A percentile compares a stretch with the other conserved stretches of the same genome.
phyloP scores from a whole-genome alignment of 2,797 vertebrate species.

The Hydrocynus forskahlii region DNA sequence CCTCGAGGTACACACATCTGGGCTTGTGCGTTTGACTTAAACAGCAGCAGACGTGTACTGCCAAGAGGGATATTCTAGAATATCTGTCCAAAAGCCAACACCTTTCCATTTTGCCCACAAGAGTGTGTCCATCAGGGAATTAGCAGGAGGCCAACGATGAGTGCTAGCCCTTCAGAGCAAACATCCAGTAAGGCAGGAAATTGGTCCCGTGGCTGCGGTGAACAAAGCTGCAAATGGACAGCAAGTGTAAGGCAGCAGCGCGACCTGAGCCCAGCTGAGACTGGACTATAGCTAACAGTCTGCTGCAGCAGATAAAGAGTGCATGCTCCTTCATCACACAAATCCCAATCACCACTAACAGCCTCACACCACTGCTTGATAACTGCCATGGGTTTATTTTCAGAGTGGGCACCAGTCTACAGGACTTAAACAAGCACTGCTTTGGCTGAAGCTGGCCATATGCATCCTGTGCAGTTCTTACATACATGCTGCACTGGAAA shows the following conservation, averaged over 20 bases:
- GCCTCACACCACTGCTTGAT: slow-evolving; percentile 35
- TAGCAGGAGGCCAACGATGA: slow-evolving; percentile 31
- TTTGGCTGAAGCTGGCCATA: slow-evolving; percentile 11
- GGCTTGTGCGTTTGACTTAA: slow-evolving; percentile 13
- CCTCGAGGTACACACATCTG: neutral
- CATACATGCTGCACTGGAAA: neutral
- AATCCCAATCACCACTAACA: slow-evolving; percentile 52
- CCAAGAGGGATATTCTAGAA: slow-evolving; percentile 8
- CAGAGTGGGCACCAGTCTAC: slow-evolving; percentile 4
- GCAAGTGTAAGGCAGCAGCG: slow-evolving; percentile 27
- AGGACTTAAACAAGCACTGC: slow-evolving; percentile 5
- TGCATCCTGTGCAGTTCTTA: slow-evolving; percentile 18
- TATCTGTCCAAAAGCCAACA: slow-evolving; percentile 21
- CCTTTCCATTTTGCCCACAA: slow-evolving; percentile 9
- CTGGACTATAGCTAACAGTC: slow-evolving; percentile 43
- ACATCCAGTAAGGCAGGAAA: slow-evolving; percentile 50
- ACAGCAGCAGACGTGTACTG: slow-evolving; percentile 2
- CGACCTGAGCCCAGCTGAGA: slow-evolving; percentile 38
- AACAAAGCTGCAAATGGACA: slow-evolving; percentile 54
- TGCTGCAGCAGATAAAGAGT: slow-evolving; percentile 47
- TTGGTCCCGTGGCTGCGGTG: slow-evolving; percentile 44
- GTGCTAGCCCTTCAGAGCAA: slow-evolving; percentile 31
- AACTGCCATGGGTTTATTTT: slow-evolving; percentile 39
- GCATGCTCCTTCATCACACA: slow-evolving; percentile 37
- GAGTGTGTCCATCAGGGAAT: slow-evolving; percentile 13